Conservation (phyloP, 2,797 vertebrate species). For the Phyllotis vaccarum region DNA sequence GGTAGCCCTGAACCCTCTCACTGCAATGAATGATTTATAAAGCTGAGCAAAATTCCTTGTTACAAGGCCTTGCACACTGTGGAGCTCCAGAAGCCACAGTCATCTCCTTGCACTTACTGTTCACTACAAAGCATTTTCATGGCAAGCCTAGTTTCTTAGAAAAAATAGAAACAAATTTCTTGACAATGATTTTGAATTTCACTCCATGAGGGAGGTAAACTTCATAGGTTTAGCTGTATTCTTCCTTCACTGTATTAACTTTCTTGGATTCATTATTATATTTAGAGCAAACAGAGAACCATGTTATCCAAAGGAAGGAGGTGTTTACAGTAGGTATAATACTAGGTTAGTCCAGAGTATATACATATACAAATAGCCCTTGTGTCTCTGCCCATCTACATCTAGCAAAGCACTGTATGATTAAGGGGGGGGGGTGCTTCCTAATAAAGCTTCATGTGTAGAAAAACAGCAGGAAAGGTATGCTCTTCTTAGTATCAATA, state of each 20-base stretch:
- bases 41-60: not conserved
- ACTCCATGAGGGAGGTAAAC: not conserved
- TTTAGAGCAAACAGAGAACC: not conserved
- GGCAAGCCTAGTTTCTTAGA: not conserved
- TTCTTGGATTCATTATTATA: not conserved
- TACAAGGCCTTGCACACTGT: not conserved
- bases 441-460: not conserved
- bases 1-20: not conserved
- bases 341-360: not conserved
- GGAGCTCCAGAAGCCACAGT: not conserved
- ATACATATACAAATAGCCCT: not conserved
- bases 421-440: not conserved
- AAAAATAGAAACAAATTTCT: constrained; percentile 3
- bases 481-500: not conserved
- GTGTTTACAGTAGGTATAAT: not conserved
- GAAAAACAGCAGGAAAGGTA: not conserved
- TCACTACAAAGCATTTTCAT: not conserved
- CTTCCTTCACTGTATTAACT: not conserved
- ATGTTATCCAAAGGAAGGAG: not conserved
- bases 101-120: not conserved
- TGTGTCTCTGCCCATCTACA: not conserved
- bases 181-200: constrained; percentile 23
- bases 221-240: not conserved
- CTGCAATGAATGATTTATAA: not conserved
- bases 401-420: not conserved